These are phyloP conservation scores for Hoplodrina ambigua DNA, from an alignment of 2,888 invertebrate genomes.

Conservation along the genomic window DNA sequence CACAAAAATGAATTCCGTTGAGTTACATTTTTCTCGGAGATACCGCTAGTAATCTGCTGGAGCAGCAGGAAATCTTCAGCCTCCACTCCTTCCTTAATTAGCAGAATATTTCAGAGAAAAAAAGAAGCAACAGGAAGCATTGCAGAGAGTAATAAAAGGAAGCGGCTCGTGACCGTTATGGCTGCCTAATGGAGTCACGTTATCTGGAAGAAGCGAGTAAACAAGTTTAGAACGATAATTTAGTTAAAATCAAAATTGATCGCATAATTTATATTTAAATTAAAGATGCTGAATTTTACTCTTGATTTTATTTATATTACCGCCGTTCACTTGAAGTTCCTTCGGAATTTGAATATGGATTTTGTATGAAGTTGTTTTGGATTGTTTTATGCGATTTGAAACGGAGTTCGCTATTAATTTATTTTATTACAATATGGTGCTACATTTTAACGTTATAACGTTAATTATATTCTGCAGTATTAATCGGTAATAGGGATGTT, in stretches of 20 bases:
- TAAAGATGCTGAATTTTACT: constrained; percentile 55
- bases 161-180: constrained; percentile 81
- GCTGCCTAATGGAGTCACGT: constrained; percentile 79
- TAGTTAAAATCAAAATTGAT: constrained; percentile 66
- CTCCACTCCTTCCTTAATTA: constrained; percentile 88
- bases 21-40: constrained; percentile 83
- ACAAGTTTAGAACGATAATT: constrained; percentile 73
- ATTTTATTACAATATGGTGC: not conserved
- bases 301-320: constrained; percentile 56
- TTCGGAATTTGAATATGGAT: constrained; percentile 56
- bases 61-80: constrained; percentile 87
- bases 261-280: constrained; percentile 60
- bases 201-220: constrained; percentile 75
- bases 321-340: constrained; percentile 40
- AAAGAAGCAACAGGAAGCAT: constrained; percentile 84
- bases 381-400: constrained; percentile 41
- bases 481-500: too few species aligned
- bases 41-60: constrained; percentile 85
- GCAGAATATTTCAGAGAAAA: constrained; percentile 87
- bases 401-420: constrained; percentile 7
- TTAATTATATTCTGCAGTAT: too few species aligned
- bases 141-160: constrained; percentile 83
- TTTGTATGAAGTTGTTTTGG: constrained; percentile 42
- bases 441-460: not conserved
- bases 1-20: constrained; percentile 78